These are phyloP conservation scores for Polymixis flavicincta DNA, from an alignment of 2,888 invertebrate species.

Conservation along the genomic window DNA sequence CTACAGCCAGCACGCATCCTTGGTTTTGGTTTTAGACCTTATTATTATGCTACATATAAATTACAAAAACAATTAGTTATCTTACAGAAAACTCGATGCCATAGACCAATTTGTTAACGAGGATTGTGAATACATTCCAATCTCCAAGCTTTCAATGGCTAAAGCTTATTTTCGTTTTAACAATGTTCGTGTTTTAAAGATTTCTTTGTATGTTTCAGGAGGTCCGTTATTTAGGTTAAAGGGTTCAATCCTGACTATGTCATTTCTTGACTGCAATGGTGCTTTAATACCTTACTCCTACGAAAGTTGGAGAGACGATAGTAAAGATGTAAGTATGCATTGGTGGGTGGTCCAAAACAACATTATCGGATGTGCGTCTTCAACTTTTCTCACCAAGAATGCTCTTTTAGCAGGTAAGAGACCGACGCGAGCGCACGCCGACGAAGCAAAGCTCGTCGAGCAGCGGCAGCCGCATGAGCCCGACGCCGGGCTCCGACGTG, in stretches of 20 bases:
- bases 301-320: constrained; percentile 98
- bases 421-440: constrained; percentile 90
- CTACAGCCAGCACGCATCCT: neutral
- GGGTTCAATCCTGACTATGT: constrained; percentile 98
- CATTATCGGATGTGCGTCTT: neutral
- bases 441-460: constrained; percentile 91
- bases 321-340: constrained; percentile 90
- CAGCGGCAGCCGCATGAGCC: constrained; percentile 94
- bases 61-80: neutral
- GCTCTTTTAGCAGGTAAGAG: constrained; percentile 73
- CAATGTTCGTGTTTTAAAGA: neutral
- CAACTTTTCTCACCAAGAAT: neutral
- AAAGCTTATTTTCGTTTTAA: neutral
- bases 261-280: constrained; percentile 98
- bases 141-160: neutral
- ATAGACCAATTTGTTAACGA: neutral
- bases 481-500: constrained; percentile 90
- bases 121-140: neutral
- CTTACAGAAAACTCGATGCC: neutral
- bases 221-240: constrained; percentile 99
- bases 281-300: constrained; percentile 97
- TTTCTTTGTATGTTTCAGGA: constrained; percentile 90
- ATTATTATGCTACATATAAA: neutral
- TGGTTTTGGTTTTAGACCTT: neutral
- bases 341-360: neutral